Percentiles rank a stretch among this genome's conserved stretches.
Conservation (phyloP, 2,113 vertebrate genomes). For the Nerophis ophidion region DNA sequence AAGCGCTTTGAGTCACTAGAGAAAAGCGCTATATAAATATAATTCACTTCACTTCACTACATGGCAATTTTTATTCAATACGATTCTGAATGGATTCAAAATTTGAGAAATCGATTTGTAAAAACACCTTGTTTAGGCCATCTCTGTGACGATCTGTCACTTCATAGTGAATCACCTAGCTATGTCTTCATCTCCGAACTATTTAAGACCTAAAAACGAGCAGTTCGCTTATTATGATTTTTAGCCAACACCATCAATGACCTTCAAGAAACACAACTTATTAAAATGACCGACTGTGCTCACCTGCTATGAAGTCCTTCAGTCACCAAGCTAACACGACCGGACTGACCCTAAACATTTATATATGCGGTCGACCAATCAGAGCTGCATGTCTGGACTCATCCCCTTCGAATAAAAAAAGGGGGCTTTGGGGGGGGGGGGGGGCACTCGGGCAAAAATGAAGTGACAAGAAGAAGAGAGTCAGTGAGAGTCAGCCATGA, state of each 20-base stretch:
- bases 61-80: no score
- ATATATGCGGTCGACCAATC: slow-evolving; percentile 70
- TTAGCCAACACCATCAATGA: background rate
- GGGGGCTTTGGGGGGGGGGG: slow-evolving; percentile 1
- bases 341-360: slow-evolving; percentile 41
- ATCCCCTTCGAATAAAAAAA: slow-evolving; percentile 47
- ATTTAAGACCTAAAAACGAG: background rate
- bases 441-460: slow-evolving; percentile 38
- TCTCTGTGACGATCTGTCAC: no score
- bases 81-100: no score
- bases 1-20: no score
- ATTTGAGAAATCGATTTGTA: no score
- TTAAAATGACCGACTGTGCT: slow-evolving; percentile 7
- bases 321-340: slow-evolving; percentile 59
- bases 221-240: background rate
- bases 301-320: slow-evolving; percentile 68
- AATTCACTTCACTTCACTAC: no score
- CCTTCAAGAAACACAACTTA: slow-evolving; percentile 2
- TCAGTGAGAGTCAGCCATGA: slow-evolving; percentile 46
- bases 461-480: slow-evolving; percentile 55
- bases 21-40: no score
- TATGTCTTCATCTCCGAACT: background rate
- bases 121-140: no score
- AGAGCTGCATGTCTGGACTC: slow-evolving; percentile 49
- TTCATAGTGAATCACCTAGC: slow-evolving; percentile 14